Evolutionary conservation across 2,113 vertebrate species (phyloP).

Genomic region (Chlamydotis undulata): DNA sequence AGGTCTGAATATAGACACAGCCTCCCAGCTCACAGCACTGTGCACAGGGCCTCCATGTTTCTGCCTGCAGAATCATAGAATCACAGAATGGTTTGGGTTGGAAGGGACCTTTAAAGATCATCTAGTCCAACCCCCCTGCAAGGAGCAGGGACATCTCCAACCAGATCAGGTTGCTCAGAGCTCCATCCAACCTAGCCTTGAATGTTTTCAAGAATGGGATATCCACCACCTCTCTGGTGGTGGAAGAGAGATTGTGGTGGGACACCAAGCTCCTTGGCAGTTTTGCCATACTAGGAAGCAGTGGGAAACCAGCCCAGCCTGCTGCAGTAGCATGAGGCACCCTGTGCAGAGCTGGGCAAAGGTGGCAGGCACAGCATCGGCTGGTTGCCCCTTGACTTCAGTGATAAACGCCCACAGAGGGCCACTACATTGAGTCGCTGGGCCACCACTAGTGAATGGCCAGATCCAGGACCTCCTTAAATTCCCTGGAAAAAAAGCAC

Average conservation of each 20-base stretch:
- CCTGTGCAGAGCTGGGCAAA: accelerated
- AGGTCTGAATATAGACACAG: background rate
- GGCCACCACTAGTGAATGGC: background rate
- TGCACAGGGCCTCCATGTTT: background rate
- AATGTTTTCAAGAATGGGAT: too few species aligned
- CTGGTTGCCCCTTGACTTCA: background rate
- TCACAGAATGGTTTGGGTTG: too few species aligned
- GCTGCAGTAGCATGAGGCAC: accelerated
- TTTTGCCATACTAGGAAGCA: background rate
- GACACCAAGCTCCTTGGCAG: background rate
- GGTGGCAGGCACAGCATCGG: accelerated
- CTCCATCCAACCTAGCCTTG: too few species aligned
- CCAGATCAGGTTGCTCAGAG: too few species aligned
- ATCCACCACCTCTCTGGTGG: too few species aligned
- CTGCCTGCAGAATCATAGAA: background rate
- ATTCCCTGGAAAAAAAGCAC: background rate
- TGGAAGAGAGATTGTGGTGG: background rate
- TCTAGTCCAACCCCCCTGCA: too few species aligned
- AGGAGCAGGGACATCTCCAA: too few species aligned
- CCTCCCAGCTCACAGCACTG: background rate
- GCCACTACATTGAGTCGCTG: background rate
- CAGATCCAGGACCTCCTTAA: background rate
- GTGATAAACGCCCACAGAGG: background rate
- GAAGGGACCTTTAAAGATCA: too few species aligned
- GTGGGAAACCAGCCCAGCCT: background rate